These are phyloP conservation scores for Acanthopagrus latus DNA, from an alignment of 2,797 vertebrate genomes.

Conservation along the genomic window DNA sequence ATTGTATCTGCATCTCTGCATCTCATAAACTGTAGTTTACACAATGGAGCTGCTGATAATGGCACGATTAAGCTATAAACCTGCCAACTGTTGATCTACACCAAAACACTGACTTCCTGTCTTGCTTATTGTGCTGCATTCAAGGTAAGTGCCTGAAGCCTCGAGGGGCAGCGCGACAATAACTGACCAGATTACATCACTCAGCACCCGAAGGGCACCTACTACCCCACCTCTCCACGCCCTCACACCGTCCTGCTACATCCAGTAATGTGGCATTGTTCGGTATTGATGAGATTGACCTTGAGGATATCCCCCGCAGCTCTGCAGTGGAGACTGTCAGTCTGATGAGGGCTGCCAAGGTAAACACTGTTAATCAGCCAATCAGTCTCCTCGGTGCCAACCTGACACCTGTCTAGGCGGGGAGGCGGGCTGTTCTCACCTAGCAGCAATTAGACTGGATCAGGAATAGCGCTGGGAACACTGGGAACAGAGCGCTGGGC, in stretches of 20 bases:
- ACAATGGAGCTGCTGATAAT: conserved; percentile 74
- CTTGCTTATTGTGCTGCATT: conserved; percentile 67
- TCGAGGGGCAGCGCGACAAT: conserved; percentile 68
- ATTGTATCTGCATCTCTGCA: conserved; percentile 6
- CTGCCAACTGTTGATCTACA: conserved; percentile 71
- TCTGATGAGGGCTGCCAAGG: conserved; percentile 77
- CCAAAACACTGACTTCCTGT: conserved; percentile 71
- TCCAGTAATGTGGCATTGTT: conserved; percentile 75
- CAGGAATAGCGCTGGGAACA: conserved; percentile 48
- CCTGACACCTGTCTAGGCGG: conserved; percentile 64
- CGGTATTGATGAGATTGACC: conserved; percentile 74
- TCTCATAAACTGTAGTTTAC: conserved; percentile 46
- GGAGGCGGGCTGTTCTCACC: conserved; percentile 46
- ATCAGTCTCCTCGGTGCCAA: conserved; percentile 44
- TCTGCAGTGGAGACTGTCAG: conserved; percentile 74
- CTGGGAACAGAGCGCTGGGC: conserved; percentile 54
- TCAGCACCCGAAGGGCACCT: conserved; percentile 64
- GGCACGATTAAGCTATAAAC: conserved; percentile 69
- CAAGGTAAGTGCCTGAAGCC: conserved; percentile 60
- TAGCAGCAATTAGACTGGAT: conserved; percentile 33
- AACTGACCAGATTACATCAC: conserved; percentile 70
- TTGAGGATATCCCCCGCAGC: conserved; percentile 79
- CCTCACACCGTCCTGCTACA: conserved; percentile 35
- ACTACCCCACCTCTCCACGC: conserved; percentile 34
- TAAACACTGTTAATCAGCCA: conserved; percentile 79